phyloP scores from a whole-genome alignment of 2,113 vertebrate species.

The Alligator mississippiensis region DNA sequence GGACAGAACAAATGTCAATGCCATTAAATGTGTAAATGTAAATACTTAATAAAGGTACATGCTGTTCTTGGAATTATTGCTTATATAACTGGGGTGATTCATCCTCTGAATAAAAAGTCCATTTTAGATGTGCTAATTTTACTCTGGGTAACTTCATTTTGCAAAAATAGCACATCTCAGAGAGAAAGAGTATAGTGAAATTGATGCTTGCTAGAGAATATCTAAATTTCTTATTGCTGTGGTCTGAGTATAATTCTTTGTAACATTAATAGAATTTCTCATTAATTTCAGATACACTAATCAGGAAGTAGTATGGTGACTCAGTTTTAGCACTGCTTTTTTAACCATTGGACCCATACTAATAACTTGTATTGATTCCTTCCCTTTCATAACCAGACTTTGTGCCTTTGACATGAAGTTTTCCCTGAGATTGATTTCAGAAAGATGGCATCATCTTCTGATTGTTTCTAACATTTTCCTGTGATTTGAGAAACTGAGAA shows the following conservation, averaged over 20 bases:
- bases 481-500: not conserved
- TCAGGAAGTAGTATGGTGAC: not conserved
- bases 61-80: not conserved
- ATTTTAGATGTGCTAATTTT: not conserved
- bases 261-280: not conserved
- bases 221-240: not conserved
- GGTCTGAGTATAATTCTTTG: not conserved
- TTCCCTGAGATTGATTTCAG: not conserved
- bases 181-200: not conserved
- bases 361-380: not conserved
- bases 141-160: not conserved
- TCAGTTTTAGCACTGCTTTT: not conserved
- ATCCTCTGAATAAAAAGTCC: not conserved
- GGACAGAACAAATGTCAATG: too few species aligned
- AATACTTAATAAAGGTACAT: not conserved
- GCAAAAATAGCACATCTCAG: not conserved
- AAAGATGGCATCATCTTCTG: too few species aligned
- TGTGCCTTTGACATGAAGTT: not conserved
- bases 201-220: not conserved
- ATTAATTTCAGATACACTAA: not conserved
- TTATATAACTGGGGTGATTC: not conserved
- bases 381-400: not conserved
- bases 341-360: not conserved
- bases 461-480: not conserved
- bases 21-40: too few species aligned